Conservation (phyloP, 2,888 invertebrate genomes). For the Eupithecia dodoneata region DNA sequence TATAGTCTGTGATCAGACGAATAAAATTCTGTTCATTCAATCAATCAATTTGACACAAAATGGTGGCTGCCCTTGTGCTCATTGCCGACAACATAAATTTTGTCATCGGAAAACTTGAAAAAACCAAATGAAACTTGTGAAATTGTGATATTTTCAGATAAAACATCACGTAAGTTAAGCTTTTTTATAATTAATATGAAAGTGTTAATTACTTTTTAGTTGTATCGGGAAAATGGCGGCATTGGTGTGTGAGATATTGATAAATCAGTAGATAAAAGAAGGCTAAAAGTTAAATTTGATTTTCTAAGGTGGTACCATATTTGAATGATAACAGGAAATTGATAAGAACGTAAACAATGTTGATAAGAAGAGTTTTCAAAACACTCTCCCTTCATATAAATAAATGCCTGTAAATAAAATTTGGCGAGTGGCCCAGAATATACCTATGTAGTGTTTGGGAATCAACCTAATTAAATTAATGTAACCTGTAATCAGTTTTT, state of each 20-base stretch:
- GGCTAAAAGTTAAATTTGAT: conserved; percentile 19
- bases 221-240: conserved; percentile 31
- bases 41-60: conserved; percentile 58
- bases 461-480: neutral
- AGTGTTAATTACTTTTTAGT: neutral
- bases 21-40: neutral
- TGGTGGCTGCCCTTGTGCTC: conserved; percentile 78
- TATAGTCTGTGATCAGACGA: conserved; percentile 29
- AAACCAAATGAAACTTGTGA: conserved; percentile 52
- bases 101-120: conserved; percentile 69
- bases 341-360: conserved; percentile 58
- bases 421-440: neutral
- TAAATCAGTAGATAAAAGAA: neutral
- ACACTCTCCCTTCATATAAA: neutral
- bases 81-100: conserved; percentile 82
- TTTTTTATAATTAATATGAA: neutral
- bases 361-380: conserved; percentile 26
- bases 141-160: conserved; percentile 32
- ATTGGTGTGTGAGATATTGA: neutral
- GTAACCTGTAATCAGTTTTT: too few species aligned
- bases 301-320: conserved; percentile 49
- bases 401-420: conserved; percentile 11
- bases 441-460: neutral
- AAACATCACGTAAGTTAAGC: conserved; percentile 55
- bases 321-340: conserved; percentile 45